Percentiles rank a stretch among this genome's conserved stretches.
Evolutionary conservation across 2,888 invertebrate species (phyloP).

Genomic region (Drosophila kanekoi): DNA sequence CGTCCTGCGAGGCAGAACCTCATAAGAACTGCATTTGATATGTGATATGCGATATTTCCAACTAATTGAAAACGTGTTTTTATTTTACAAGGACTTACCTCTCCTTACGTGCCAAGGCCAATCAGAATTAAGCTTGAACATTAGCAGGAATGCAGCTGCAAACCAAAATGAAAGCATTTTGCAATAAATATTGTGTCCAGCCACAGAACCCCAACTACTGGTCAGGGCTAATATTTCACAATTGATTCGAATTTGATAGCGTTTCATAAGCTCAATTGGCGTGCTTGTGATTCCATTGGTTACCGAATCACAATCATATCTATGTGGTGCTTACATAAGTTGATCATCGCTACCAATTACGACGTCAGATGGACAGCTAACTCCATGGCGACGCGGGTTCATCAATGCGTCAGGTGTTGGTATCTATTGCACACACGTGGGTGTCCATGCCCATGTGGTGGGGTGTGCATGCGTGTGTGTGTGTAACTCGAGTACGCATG

Average conservation of each 20-base stretch:
- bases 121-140: no score
- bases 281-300: background rate
- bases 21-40: no score
- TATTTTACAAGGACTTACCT: no score
- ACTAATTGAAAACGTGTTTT: no score
- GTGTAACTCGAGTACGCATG: background rate
- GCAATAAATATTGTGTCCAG: no score
- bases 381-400: conserved; percentile 1
- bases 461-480: background rate
- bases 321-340: conserved; percentile 14
- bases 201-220: background rate
- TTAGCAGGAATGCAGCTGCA: background rate
- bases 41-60: no score
- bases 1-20: no score
- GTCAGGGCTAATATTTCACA: background rate
- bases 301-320: background rate
- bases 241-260: background rate
- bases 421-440: conserved; percentile 24
- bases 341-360: conserved; percentile 21
- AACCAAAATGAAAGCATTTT: background rate
- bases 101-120: no score
- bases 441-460: background rate
- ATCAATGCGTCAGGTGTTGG: conserved; percentile 32
- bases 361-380: background rate
- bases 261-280: conserved; percentile 17